Evolutionary conservation across 92 coral and sea anemone species (phyloP).

Genomic region (Bergia puertoricense): DNA sequence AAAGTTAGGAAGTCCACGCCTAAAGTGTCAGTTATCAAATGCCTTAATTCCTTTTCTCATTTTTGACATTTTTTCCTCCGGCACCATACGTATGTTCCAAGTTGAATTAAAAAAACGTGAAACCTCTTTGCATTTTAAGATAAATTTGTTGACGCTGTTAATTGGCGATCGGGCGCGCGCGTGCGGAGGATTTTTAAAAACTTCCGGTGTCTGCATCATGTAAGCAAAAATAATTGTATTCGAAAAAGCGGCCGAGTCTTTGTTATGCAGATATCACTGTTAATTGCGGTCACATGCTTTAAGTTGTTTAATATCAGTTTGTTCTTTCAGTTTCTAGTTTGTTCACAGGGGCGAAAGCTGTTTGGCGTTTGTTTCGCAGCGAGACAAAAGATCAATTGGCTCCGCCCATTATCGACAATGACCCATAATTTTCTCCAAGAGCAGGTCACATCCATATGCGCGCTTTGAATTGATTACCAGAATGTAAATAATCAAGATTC

Average conservation of each 20-base stretch:
- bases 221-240: too few species aligned
- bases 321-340: not conserved
- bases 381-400: not conserved
- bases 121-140: not conserved
- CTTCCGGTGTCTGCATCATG: not conserved
- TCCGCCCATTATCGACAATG: slow-evolving; percentile 4
- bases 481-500: not conserved
- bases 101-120: too few species aligned
- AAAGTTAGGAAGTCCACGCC: too few species aligned
- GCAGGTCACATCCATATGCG: slow-evolving; percentile 26
- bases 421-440: slow-evolving; percentile 8
- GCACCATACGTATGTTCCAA: too few species aligned
- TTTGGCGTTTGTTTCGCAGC: not conserved
- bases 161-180: not conserved
- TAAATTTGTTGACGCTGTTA: not conserved
- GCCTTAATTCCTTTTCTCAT: too few species aligned
- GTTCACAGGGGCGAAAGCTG: not conserved
- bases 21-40: too few species aligned
- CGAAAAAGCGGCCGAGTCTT: not conserved
- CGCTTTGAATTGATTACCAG: slow-evolving; percentile 16
- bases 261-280: not conserved
- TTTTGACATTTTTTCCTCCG: too few species aligned
- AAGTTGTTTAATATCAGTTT: too few species aligned
- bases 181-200: not conserved
- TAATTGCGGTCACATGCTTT: too few species aligned